Base-by-base conservation (phyloP, 92 coral and sea anemone species). In the Heliopora coerulea region DNA sequence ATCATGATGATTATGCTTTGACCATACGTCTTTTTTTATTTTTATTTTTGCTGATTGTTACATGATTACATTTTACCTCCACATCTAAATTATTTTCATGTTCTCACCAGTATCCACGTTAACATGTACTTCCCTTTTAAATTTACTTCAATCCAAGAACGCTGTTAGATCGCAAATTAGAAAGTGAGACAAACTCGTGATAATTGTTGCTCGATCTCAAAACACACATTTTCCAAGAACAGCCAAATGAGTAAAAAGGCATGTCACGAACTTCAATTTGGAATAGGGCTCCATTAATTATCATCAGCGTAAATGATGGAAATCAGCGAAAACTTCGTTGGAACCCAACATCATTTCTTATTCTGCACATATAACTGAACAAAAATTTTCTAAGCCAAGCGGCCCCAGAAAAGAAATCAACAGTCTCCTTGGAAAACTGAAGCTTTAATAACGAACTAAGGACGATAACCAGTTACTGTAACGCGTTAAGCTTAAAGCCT, bases 321-420 rank as follows among this genome's bases (percentile, higher is more conserved):
- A 24, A 54, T 37, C 10, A 48, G 40, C 17, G 34, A 12, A 32
- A 70, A 35, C 13, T 12, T 10, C 0, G 77, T 70, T 54, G 77
- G 77, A 49, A 70, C 77, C 21, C 77, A 70, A n/a, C 77, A 70
- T 23, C 63, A 63, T 7, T 5, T 8, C 37, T 63, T 29, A 13
- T 31, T 52, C 2, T 49, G 1, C 49, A n/a, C n/a, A n/a, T 24
- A 14, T 1, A 52, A 9, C 21, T 54, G 64, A 13, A 32, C 3
- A 0, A 70, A 0, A 19, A 33, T 9, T 11, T 62, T 23, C 62
- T 56, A 70, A 28, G 48, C 11, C 28, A 20, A 26, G 23, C 41
- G 41, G n/a, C 20, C 13, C 32, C 77, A 34, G 63, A 52, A 49
- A 1, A 17, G 19, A 2, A 31, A 12, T 49, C 13, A 27, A 54